These are phyloP conservation scores for Hydropsyche betteni DNA, from an alignment of 2,888 invertebrate species.

Conservation along the genomic window DNA sequence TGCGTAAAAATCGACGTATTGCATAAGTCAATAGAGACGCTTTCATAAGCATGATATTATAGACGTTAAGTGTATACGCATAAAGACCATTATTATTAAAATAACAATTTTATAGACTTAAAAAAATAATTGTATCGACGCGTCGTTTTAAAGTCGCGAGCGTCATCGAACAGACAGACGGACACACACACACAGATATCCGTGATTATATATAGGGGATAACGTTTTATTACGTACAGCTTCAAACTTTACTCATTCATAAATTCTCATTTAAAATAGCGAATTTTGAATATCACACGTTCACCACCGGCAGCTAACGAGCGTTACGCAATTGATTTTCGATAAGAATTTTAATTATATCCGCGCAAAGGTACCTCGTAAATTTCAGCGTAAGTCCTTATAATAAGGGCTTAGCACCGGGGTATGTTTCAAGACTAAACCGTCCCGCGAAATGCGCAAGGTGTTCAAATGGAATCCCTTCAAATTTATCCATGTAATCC, in stretches of 20 bases:
- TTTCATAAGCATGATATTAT: no score
- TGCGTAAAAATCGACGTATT: no score
- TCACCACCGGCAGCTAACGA: background rate
- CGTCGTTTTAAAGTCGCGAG: no score
- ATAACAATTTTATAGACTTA: no score
- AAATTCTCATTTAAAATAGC: background rate
- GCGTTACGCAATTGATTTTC: constrained; percentile 11
- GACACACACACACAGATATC: no score
- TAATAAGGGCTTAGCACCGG: constrained; percentile 8
- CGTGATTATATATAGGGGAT: no score
- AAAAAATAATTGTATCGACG: no score
- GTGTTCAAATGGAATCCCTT: constrained; percentile 5
- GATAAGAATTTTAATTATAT: constrained; percentile 33
- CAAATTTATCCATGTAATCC: constrained; percentile 13
- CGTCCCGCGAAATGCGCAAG: background rate
- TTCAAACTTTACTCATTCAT: background rate
- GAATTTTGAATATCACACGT: background rate
- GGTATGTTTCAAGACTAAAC: constrained; percentile 10
- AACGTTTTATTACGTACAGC: no score
- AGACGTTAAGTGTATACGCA: no score
- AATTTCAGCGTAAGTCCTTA: constrained; percentile 4
- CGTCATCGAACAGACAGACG: no score
- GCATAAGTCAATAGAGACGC: no score
- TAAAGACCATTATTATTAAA: no score
- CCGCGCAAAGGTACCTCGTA: constrained; percentile 13